phyloP scores from a whole-genome alignment of 2,888 invertebrate genomes.

The Drosophila kuntzei region DNA sequence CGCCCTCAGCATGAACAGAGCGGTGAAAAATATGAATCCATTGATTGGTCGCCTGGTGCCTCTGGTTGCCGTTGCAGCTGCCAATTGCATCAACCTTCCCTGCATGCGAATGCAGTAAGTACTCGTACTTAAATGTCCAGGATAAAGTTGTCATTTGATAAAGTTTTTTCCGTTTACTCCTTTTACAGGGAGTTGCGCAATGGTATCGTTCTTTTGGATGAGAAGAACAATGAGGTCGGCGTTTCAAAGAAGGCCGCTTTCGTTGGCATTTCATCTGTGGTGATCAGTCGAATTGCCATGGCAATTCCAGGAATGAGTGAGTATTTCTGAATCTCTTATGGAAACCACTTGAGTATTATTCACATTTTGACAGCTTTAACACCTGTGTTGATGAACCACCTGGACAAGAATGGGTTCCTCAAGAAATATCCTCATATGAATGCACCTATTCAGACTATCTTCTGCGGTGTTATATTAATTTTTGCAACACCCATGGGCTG shows the following conservation, averaged over 20 bases:
- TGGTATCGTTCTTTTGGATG: constrained; percentile 93
- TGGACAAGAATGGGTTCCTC: constrained; percentile 89
- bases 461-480: constrained; percentile 89
- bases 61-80: constrained; percentile 97
- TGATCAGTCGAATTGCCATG: constrained; percentile 95
- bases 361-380: constrained; percentile 85
- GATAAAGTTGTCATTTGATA: neutral
- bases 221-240: constrained; percentile 90
- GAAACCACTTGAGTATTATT: neutral
- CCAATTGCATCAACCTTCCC: constrained; percentile 99
- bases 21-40: constrained; percentile 87
- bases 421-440: constrained; percentile 89
- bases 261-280: constrained; percentile 94
- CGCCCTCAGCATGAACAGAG: constrained; percentile 93
- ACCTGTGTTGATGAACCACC: constrained; percentile 90
- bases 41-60: constrained; percentile 95
- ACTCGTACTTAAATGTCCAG: constrained; percentile 24
- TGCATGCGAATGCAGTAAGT: constrained; percentile 96
- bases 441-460: constrained; percentile 90
- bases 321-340: neutral
- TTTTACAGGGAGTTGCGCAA: constrained; percentile 90
- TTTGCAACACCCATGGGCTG: constrained; percentile 98
- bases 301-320: constrained; percentile 97
- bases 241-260: constrained; percentile 90
- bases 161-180: neutral